Base-by-base conservation (phyloP, 2,113 vertebrate species). In the Eurystomus gularis region DNA sequence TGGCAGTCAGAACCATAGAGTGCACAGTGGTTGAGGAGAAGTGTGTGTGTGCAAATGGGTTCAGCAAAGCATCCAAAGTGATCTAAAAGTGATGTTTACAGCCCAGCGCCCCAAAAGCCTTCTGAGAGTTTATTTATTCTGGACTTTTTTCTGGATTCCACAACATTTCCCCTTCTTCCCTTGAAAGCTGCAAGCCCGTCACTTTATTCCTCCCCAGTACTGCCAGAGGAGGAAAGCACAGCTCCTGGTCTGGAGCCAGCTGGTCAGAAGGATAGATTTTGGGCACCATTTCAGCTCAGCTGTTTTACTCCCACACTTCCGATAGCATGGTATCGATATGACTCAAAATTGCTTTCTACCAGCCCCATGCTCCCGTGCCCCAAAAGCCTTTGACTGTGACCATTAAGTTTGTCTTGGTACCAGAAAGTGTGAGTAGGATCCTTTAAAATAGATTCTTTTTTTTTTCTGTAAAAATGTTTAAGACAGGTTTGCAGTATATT, bases 1-100 rank as follows among this genome's bases (percentile, higher is more conserved):
- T 3, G 0, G 66, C 7, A 11, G 5, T 33, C 1, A 0, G 29
- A 51, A 24, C 55, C 3, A 4, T 24, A 35, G 90, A 48, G 40
- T 0, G 0, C 8, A 1, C 3, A 7, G 61, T 64, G 17, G 11
- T 4, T 81, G 57, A 65, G 60, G 42, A 83, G 66, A 54, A 72
- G 20, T 0, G 1, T 40, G 18, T 31, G 23, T 29, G 66, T 76
- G 23, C 55, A 76, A 42, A 69, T 35, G 46, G 18, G 21, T 66
- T 39, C 65, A 78, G 51, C 21, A 70, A 58, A 78, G 46, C 2
- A 4, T n/a, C 20, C 29, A 42, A 62, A 76, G n/a, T n/a, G 28
- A 49, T 44, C 44, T 70, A 31, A 77, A n/a, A 54, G 28, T 65
- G 72, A 13, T 0, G 1, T 64, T 64, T 55, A 20, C 62, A 82